Conservation (phyloP, 2,797 vertebrate species). For the Pelochelys cantorii region DNA sequence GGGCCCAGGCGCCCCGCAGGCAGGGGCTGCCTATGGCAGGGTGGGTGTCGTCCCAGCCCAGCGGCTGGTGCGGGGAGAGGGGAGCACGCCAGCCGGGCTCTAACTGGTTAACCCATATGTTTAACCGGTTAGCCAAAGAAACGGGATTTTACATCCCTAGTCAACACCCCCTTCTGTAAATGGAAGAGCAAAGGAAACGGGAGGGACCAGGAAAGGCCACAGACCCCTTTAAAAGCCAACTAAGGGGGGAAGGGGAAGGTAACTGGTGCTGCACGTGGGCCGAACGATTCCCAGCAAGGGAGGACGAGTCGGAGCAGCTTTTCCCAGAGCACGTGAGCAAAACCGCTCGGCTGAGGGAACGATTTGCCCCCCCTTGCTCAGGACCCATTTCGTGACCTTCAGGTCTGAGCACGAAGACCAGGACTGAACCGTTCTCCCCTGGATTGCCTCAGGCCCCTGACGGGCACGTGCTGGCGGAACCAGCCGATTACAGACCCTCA, state of each 20-base stretch:
- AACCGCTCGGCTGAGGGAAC: background rate
- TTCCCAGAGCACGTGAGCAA: accelerated
- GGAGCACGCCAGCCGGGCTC: too few species aligned
- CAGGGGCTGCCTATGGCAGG: too few species aligned
- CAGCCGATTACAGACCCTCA: background rate
- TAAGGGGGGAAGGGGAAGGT: background rate
- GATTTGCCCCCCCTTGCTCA: background rate
- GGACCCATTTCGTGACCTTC: background rate
- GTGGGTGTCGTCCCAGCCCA: too few species aligned
- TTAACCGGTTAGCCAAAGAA: too few species aligned
- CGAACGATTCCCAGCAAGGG: accelerated
- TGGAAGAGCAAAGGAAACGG: accelerated
- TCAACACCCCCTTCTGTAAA: accelerated
- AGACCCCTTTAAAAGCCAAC: background rate
- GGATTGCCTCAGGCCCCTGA: background rate
- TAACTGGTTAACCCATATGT: too few species aligned
- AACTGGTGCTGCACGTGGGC: accelerated
- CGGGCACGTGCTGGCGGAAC: background rate
- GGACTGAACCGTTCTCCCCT: background rate
- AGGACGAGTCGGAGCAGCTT: background rate
- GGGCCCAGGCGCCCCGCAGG: too few species aligned
- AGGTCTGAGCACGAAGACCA: background rate
- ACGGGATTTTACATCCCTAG: too few species aligned
- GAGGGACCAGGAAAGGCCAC: background rate
- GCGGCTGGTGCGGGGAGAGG: too few species aligned